Percentiles rank a stretch among this genome's conserved stretches.
These are phyloP conservation scores for Papilio demoleus DNA, from an alignment of 2,888 invertebrate species.

Conservation along the genomic window DNA sequence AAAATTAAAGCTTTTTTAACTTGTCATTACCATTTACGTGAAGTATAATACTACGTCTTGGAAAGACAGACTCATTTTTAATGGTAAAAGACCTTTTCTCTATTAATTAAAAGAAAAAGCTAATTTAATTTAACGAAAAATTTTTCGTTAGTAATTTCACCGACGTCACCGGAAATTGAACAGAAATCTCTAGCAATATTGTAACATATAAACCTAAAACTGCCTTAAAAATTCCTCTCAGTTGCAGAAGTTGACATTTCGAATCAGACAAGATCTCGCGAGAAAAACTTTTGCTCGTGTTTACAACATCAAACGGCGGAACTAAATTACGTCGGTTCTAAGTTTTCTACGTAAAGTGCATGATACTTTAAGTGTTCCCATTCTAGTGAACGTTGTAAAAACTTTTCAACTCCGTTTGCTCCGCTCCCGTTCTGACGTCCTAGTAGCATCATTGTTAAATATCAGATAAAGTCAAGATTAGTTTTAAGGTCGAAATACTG, in stretches of 20 bases:
- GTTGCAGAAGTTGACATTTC: background rate
- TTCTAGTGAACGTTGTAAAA: conserved; percentile 19
- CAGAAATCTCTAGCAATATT: background rate
- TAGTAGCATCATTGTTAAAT: background rate
- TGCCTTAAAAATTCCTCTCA: background rate
- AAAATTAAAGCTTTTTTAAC: no score
- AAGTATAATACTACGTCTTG: no score
- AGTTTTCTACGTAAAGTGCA: conserved; percentile 17
- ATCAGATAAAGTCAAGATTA: background rate
- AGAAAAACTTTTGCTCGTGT: conserved; percentile 20
- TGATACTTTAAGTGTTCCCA: conserved; percentile 20
- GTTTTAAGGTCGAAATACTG: background rate
- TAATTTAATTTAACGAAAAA: background rate
- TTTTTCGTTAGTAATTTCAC: background rate
- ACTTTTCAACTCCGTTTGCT: conserved; percentile 12
- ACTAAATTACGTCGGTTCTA: conserved; percentile 16
- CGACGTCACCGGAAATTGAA: conserved; percentile 5
- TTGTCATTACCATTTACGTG: no score
- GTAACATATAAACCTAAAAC: background rate
- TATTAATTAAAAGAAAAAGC: background rate
- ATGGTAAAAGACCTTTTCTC: no score
- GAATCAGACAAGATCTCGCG: conserved; percentile 6
- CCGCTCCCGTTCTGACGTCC: conserved; percentile 5
- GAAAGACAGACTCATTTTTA: background rate
- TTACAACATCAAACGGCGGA: conserved; percentile 24